Percentiles rank a stretch among this genome's conserved stretches.
Conservation (phyloP, 92 coral and sea anemone species). For the Meandrina meandrites region DNA sequence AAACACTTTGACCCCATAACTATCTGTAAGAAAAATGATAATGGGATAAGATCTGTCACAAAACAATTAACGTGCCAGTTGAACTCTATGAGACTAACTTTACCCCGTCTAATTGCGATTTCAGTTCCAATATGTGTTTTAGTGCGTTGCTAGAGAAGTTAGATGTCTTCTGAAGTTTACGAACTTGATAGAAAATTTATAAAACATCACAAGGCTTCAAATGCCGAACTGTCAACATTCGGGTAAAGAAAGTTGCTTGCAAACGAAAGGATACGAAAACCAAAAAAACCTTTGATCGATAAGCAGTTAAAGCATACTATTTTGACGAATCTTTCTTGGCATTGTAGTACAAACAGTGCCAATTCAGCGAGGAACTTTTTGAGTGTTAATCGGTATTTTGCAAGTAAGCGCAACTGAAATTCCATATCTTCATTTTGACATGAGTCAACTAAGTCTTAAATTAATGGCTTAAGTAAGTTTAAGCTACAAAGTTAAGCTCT, state of each 20-base stretch:
- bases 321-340: background rate
- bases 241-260: background rate
- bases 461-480: background rate
- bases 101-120: background rate
- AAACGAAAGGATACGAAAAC: background rate
- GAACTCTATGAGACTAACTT: background rate
- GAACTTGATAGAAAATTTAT: background rate
- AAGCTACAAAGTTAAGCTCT: background rate
- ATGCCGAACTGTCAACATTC: background rate
- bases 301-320: background rate
- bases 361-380: background rate
- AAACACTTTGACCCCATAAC: conserved; percentile 37
- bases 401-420: background rate
- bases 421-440: background rate
- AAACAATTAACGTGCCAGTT: background rate
- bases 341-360: background rate
- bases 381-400: background rate
- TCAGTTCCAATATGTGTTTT: too few species aligned
- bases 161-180: background rate
- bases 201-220: background rate
- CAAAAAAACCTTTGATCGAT: too few species aligned
- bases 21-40: conserved; percentile 1
- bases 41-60: background rate
- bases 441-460: background rate
- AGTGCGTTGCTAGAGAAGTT: background rate